Percentiles rank a stretch among this genome's conserved stretches.
Evolutionary conservation across 2,113 vertebrate genomes (phyloP).

Genomic region (Pimephales promelas): DNA sequence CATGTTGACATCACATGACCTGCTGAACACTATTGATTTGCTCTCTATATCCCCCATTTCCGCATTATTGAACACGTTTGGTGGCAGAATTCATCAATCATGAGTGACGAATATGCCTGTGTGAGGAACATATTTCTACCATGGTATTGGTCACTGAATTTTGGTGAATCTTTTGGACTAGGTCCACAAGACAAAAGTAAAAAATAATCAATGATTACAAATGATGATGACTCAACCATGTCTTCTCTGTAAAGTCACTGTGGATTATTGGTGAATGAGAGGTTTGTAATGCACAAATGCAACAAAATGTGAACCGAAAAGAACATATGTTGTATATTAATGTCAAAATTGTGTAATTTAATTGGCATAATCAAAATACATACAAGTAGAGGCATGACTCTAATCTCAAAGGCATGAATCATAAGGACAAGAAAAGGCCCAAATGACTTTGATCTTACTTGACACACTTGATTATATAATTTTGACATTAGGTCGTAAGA

Average conservation of each 20-base stretch:
- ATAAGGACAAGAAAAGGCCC: neutral
- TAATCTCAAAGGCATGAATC: neutral
- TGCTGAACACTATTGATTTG: neutral
- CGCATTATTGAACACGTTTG: neutral
- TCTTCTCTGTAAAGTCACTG: neutral
- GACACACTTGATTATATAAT: slow-evolving; percentile 13
- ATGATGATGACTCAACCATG: neutral
- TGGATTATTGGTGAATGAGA: neutral
- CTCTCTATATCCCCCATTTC: neutral
- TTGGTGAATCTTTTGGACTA: neutral
- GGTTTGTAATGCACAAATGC: neutral
- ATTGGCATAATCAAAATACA: neutral
- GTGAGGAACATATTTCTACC: neutral
- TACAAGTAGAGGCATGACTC: neutral
- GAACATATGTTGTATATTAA: neutral
- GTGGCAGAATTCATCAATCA: neutral
- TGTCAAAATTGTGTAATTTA: neutral
- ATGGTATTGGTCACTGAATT: neutral
- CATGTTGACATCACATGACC: slow-evolving; percentile 4
- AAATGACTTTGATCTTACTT: neutral
- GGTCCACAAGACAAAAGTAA: neutral
- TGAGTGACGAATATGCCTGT: neutral
- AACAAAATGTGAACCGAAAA: neutral
- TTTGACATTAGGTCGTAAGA: neutral
- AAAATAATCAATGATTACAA: neutral